These are phyloP conservation scores for Hystrix cristata DNA, from an alignment of 2,113 vertebrate genomes.

Conservation along the genomic window DNA sequence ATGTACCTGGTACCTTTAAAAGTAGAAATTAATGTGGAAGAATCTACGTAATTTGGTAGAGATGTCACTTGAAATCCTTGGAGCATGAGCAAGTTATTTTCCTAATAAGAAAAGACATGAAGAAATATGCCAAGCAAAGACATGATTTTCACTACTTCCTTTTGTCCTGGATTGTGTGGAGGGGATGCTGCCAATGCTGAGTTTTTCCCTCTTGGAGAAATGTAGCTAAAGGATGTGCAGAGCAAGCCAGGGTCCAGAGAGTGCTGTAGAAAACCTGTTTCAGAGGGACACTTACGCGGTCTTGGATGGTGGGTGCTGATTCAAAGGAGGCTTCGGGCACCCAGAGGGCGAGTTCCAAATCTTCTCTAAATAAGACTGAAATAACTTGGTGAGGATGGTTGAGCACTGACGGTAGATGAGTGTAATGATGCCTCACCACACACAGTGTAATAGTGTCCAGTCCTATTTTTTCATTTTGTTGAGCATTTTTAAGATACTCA, in stretches of 20 bases:
- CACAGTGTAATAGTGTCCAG: background rate
- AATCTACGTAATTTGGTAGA: background rate
- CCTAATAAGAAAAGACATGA: background rate
- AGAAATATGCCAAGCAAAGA: background rate
- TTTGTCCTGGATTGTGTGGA: background rate
- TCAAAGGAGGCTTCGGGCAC: background rate
- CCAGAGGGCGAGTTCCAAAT: background rate
- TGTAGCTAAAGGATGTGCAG: background rate
- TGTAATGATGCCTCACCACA: background rate
- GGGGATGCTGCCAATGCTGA: background rate
- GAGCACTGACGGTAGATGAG: background rate
- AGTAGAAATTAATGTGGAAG: background rate
- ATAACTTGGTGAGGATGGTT: background rate
- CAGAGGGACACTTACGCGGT: background rate
- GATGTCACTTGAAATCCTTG: slow-evolving; percentile 24
- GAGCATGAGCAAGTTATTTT: background rate
- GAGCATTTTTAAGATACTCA: background rate
- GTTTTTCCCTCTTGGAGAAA: background rate
- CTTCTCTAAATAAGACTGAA: background rate
- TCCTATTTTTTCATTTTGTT: background rate
- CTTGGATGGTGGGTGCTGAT: background rate
- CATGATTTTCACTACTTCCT: background rate
- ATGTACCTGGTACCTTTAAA: background rate
- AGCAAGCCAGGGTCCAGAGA: background rate
- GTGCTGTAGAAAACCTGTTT: background rate